Evolutionary conservation across 2,113 vertebrate genomes (phyloP).

Genomic region (Paramormyrops kingsleyae): DNA sequence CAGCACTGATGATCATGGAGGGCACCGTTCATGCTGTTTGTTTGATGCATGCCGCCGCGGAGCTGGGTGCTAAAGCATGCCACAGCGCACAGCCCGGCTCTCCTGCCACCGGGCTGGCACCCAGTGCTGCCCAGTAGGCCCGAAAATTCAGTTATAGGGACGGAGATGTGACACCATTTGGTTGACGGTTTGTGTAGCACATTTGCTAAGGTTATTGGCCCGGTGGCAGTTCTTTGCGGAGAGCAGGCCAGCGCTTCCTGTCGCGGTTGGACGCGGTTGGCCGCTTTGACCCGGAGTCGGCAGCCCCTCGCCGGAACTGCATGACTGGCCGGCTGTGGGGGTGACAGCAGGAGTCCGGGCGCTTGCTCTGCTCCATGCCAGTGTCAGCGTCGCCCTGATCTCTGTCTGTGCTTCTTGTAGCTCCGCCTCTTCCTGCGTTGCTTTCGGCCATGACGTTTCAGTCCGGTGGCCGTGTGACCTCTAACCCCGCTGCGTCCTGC

Average conservation of each 20-base stretch:
- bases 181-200: not conserved
- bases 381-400: not conserved
- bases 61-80: not conserved
- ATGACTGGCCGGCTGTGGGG: not conserved
- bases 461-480: not conserved
- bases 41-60: not conserved
- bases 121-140: not conserved
- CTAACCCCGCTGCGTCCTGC: constrained; percentile 15
- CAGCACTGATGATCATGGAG: not conserved
- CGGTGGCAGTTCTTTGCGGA: not conserved
- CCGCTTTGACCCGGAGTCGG: too few species aligned
- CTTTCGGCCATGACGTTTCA: not conserved
- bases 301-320: not conserved
- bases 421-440: not conserved
- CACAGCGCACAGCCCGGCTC: not conserved
- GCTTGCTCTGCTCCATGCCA: not conserved
- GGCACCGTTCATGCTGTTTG: not conserved
- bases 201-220: not conserved
- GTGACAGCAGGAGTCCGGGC: not conserved
- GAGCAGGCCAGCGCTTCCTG: not conserved
- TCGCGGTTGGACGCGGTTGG: not conserved
- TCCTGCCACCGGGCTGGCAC: not conserved
- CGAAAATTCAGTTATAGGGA: not conserved
- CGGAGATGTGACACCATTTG: not conserved
- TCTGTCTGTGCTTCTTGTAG: not conserved